Evolutionary conservation across 2,888 invertebrate species (phyloP).

Genomic region (Drosophila kambysellisi): DNA sequence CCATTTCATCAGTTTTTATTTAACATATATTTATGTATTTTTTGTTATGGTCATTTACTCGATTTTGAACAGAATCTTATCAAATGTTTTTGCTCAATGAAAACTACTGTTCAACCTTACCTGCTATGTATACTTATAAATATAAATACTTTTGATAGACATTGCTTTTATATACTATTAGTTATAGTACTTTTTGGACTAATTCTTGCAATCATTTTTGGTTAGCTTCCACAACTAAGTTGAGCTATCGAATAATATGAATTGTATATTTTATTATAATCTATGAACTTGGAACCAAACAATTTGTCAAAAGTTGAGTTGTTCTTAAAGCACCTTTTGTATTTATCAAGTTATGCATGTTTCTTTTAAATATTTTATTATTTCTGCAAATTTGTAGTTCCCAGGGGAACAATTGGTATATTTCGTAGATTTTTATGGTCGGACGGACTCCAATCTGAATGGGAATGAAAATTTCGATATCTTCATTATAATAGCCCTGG

Average conservation of each 20-base stretch:
- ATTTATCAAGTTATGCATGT: background rate
- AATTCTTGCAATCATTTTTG: background rate
- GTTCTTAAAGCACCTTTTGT: background rate
- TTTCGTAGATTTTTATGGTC: background rate
- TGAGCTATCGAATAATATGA: background rate
- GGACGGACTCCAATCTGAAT: background rate
- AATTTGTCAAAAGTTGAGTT: background rate
- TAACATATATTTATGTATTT: constrained; percentile 10
- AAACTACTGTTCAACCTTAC: background rate
- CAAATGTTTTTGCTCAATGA: background rate
- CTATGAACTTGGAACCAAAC: background rate
- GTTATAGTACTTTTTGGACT: background rate
- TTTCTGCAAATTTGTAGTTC: background rate
- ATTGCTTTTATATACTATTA: background rate
- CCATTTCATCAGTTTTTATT: constrained; percentile 27
- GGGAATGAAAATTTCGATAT: background rate
- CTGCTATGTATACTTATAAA: background rate
- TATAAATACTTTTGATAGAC: background rate
- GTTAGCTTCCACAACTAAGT: background rate
- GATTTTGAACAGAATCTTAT: background rate
- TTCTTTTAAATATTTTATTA: background rate
- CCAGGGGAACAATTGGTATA: background rate
- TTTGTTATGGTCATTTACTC: constrained; percentile 1
- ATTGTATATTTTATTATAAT: background rate
- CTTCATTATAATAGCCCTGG: background rate